Evolutionary conservation across 2,113 vertebrate genomes (phyloP).

Genomic region (Dascyllus trimaculatus): DNA sequence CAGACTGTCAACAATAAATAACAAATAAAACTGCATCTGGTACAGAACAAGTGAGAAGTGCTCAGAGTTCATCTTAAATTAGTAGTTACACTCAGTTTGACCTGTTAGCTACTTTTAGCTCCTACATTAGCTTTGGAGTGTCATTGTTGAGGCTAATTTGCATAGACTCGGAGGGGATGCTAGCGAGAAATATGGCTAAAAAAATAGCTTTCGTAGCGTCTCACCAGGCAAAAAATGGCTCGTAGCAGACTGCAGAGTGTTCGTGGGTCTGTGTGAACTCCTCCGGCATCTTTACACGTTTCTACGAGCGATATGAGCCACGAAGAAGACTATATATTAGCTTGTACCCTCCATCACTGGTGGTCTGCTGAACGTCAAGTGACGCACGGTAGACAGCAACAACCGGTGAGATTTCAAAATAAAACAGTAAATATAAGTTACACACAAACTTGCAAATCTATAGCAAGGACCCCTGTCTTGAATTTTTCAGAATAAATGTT

Average conservation of each 20-base stretch:
- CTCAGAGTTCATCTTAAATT: not conserved
- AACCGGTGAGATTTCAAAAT: constrained; percentile 43
- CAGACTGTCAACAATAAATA: not conserved
- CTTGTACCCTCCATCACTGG: constrained; percentile 6
- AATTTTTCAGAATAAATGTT: too few relatives aligned
- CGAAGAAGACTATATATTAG: not conserved
- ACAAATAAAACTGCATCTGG: too few relatives aligned
- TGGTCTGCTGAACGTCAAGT: not conserved
- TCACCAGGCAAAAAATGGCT: constrained; percentile 22
- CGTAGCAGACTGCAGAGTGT: not conserved
- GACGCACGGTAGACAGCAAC: not conserved
- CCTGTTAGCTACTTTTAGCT: not conserved
- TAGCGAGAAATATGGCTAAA: constrained; percentile 19
- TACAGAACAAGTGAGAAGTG: not conserved
- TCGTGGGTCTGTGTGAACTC: not conserved
- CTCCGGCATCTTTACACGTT: constrained; percentile 11
- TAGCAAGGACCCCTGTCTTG: too few relatives aligned
- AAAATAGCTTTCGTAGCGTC: not conserved
- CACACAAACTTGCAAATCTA: too few relatives aligned
- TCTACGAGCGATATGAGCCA: not conserved
- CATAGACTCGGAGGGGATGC: constrained; percentile 28
- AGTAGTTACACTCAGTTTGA: not conserved
- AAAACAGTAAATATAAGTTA: too few relatives aligned
- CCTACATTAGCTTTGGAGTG: not conserved
- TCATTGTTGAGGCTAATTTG: constrained; percentile 17